Base-by-base conservation (phyloP, 2,113 vertebrate genomes). In the Meriones unguiculatus region DNA sequence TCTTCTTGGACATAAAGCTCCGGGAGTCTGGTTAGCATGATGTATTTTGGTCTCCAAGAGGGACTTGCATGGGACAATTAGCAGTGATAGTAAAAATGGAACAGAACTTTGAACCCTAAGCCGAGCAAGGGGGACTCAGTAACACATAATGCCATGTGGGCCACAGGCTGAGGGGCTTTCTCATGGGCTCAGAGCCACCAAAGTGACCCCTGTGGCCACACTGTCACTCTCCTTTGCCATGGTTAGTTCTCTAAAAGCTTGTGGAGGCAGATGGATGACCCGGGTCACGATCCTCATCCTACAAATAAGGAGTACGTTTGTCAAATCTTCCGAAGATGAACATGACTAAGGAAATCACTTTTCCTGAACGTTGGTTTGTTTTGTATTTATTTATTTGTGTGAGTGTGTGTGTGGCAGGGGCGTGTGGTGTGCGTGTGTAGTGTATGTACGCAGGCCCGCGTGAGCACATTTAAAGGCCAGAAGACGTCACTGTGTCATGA, bases 281-380 rank as follows among this genome's bases (percentile, higher is more conserved):
- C 4, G 41, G 52, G 20, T 28, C 54, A 35, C 14, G 12, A 25
- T 13, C 30, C 20, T 5, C n/a, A 32, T 67, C 41, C 73, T 52
- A 52, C 17, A 57, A 62, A 67, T 20, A 54, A 70, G 69, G 35
- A 85, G 7, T 8, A 0, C 30, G 72, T 73, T 52, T 89, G 84
- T 94, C 70, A 64, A 32, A 76, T 80, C 72, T 84, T 70, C 89
- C 62, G 78, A 67, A 87, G 62, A 52, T 2, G 14, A 84, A 35
- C 38, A 82, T 13, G 76, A 41, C 69, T 77, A 69, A 77, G 69
- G 41, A 78, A 82, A 73, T 77, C 28, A 46, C 80, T 89, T 89
- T 89, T 95, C 73, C 25, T 67, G 4, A 86, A 46, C 50, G 41
- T 20, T 67, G 57, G 8, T 80, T 80, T 57, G 54, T 41, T 62